These are phyloP conservation scores for Pyrochroa serraticornis DNA, from an alignment of 2,888 invertebrate genomes.

Conservation along the genomic window DNA sequence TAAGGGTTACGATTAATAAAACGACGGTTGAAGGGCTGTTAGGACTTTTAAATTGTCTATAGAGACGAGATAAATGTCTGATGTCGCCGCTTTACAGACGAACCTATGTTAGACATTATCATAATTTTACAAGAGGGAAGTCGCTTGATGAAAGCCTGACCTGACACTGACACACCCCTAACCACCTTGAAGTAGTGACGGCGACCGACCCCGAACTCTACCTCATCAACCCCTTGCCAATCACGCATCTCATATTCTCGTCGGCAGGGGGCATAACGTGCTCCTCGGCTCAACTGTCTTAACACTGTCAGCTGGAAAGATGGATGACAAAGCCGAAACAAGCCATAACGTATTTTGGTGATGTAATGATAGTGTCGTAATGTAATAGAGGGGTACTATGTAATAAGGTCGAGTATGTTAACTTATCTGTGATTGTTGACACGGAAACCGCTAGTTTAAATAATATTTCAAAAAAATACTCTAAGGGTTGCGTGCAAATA, in stretches of 20 bases:
- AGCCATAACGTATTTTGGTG: slow-evolving; percentile 31
- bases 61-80: slow-evolving; percentile 22
- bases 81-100: slow-evolving; percentile 21
- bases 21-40: not conserved
- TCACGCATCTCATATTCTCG: slow-evolving; percentile 40
- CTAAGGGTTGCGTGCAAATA: too few species aligned
- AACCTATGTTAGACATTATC: slow-evolving; percentile 26
- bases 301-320: slow-evolving; percentile 34
- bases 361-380: slow-evolving; percentile 23
- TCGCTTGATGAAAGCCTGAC: slow-evolving; percentile 25
- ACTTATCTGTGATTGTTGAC: too few species aligned
- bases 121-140: slow-evolving; percentile 25
- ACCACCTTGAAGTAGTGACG: not conserved
- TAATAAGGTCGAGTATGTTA: too few species aligned
- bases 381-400: not conserved
- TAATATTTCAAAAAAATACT: too few species aligned
- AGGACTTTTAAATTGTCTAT: slow-evolving; percentile 1
- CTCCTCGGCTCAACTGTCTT: slow-evolving; percentile 31
- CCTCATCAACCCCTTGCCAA: slow-evolving; percentile 36
- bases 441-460: too few species aligned
- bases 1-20: slow-evolving; percentile 1
- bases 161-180: slow-evolving; percentile 24
- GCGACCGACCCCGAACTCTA: slow-evolving; percentile 11
- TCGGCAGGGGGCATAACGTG: slow-evolving; percentile 36
- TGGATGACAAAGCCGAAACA: slow-evolving; percentile 37